phyloP scores from a whole-genome alignment of 1,140 invertebrate species.

The Manduca sexta region DNA sequence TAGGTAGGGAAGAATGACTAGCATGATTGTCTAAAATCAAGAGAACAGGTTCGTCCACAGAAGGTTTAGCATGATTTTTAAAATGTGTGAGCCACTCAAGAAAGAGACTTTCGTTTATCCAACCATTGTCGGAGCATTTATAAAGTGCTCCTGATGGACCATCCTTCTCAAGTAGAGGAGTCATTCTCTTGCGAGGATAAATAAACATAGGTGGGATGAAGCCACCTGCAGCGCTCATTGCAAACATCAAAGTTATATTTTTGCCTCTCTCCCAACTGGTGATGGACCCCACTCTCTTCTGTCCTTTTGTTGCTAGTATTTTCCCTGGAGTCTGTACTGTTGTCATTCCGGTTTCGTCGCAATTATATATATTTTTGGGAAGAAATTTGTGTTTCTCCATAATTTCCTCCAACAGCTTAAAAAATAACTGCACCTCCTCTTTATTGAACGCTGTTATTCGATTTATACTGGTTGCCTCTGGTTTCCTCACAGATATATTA shows the following conservation, averaged over 20 bases:
- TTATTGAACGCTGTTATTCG: too few relatives aligned
- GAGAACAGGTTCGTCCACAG: slow-evolving; percentile 1
- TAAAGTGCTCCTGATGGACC: slow-evolving; percentile 31
- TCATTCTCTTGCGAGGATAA: slow-evolving; percentile 33
- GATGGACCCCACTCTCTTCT: slow-evolving; percentile 29
- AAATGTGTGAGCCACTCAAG: slow-evolving; percentile 39
- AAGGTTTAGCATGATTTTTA: slow-evolving; percentile 4
- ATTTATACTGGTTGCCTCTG: too few relatives aligned
- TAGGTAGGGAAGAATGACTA: slow-evolving; percentile 27
- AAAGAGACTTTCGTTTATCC: slow-evolving; percentile 46
- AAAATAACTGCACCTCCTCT: too few relatives aligned
- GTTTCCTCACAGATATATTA: too few relatives aligned
- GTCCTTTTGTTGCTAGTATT: slow-evolving; percentile 27
- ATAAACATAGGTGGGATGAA: slow-evolving; percentile 60
- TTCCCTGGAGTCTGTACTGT: slow-evolving; percentile 28
- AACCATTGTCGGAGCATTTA: slow-evolving; percentile 33
- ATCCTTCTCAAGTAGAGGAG: slow-evolving; percentile 29
- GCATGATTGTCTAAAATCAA: slow-evolving; percentile 11
- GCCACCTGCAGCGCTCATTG: slow-evolving; percentile 35
- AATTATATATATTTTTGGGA: slow-evolving; percentile 32
- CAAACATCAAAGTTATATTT: slow-evolving; percentile 30
- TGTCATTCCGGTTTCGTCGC: slow-evolving; percentile 32
- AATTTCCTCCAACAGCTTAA: too few relatives aligned
- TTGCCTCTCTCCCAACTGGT: slow-evolving; percentile 46
- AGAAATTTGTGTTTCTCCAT: slow-evolving; percentile 30